These are phyloP conservation scores for Entomobrya proxima DNA, from an alignment of 2,888 invertebrate species.

Conservation along the genomic window DNA sequence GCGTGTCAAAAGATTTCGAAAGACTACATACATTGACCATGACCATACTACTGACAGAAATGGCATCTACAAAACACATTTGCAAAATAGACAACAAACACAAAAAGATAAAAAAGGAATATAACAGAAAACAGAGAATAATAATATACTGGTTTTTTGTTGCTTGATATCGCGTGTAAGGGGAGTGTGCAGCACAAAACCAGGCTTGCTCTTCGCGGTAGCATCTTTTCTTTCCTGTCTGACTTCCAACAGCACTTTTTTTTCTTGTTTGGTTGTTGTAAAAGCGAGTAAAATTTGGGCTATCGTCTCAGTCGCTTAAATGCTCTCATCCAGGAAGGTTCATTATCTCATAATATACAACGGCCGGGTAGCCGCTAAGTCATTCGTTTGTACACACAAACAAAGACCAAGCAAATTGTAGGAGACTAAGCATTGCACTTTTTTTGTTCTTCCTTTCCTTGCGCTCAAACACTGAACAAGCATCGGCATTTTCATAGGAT, in stretches of 20 bases:
- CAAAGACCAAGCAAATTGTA: conserved; percentile 15
- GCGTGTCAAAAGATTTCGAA: conserved; percentile 4
- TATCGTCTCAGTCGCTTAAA: conserved; percentile 69
- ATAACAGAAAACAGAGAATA: conserved; percentile 17
- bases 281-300: conserved; percentile 62
- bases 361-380: conserved; percentile 7
- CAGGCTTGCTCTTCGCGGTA: conserved; percentile 36
- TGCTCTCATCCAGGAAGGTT: conserved; percentile 69
- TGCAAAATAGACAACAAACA: neutral
- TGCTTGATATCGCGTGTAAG: conserved; percentile 35
- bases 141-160: conserved; percentile 47
- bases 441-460: neutral
- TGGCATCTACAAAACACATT: conserved; percentile 18
- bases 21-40: conserved; percentile 6
- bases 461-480: neutral
- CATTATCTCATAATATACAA: conserved; percentile 58
- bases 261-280: conserved; percentile 52
- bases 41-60: neutral
- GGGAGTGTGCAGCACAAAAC: neutral
- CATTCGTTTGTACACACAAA: conserved; percentile 2
- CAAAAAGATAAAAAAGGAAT: neutral
- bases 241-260: conserved; percentile 46
- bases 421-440: neutral
- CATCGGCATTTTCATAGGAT: neutral
- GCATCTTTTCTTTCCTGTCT: conserved; percentile 40